Evolutionary conservation across 1,140 invertebrate species (phyloP), one percentile per base, ranked within the genome.

Genomic region (Homarus americanus): DNA sequence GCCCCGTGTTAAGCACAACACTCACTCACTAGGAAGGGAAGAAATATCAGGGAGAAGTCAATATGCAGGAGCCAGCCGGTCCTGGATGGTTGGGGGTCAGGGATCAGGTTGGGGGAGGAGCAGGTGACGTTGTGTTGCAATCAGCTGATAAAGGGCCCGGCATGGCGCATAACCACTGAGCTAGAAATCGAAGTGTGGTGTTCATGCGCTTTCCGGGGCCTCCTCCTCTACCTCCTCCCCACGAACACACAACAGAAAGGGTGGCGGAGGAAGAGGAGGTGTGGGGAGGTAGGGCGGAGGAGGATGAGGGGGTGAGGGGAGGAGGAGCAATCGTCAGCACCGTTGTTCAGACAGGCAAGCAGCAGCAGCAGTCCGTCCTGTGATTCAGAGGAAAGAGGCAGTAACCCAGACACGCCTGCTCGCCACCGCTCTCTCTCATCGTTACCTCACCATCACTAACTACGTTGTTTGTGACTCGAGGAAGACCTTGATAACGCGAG

Each of bases 171-270:
- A 85, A 34, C 69, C 10, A 40, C 3, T 17, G 44, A 10, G 40
- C 5, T 34, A 34, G 38, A 73, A 34, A 44, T 73, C 34, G 83
- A 85, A 75, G 28, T 32, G 17, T n/a, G 49, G 40, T 69, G 40
- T 40, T 85, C 83, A 85, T 73, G 83, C 83, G 83, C 83, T 69
- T 17, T 49, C 40, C 69, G n/a, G 83, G 83, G 83, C 83, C 83
- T 38, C 63, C 44, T 49, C 44, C 44, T 49, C 44, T 49, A 49
- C 44, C 72, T 17, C 72, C 44, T n/a, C n/a, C n/a, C n/a, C n/a
- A n/a, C n/a, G n/a, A n/a, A n/a, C n/a, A n/a, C n/a, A 12, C 53
- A 38, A 69, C 40, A 44, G 83, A 49, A 53, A 73, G 69, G 41
- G 66, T 49, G 38, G 82, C 24, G 28, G 58, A 5, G 69, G 40